Conservation (phyloP, 2,113 vertebrate species). For the Bothrops jararaca region DNA sequence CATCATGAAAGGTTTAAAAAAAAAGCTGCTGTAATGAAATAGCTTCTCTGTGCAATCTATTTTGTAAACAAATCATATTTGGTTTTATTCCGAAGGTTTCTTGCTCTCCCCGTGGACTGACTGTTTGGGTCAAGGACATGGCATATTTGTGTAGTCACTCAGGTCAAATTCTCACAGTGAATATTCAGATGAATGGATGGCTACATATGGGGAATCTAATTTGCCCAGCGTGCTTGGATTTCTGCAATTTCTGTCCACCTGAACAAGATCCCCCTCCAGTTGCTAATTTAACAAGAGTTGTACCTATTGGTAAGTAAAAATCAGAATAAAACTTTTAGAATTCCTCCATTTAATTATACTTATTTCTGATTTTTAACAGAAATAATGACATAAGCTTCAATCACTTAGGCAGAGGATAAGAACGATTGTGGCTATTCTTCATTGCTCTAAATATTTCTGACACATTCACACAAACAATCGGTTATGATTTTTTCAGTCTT, state of each 20-base stretch:
- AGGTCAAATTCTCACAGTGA: conserved; percentile 82
- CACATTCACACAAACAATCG: not conserved
- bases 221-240: conserved; percentile 85
- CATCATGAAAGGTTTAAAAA: not conserved
- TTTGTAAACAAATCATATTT: not conserved
- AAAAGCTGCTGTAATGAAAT: not conserved
- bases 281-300: conserved; percentile 75
- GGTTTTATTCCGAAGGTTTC: conserved; percentile 70
- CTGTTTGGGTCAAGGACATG: conserved; percentile 82
- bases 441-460: not conserved
- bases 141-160: conserved; percentile 76
- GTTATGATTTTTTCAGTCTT: not conserved
- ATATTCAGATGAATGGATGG: conserved; percentile 83
- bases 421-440: not conserved
- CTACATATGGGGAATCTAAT: conserved; percentile 86
- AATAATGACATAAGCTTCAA: not conserved
- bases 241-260: conserved; percentile 85
- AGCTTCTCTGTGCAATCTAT: not conserved
- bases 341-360: not conserved
- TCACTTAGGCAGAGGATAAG: not conserved
- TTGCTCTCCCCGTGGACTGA: conserved; percentile 82
- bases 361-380: not conserved
- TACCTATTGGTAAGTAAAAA: conserved; percentile 74
- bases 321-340: not conserved
- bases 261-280: conserved; percentile 80